A percentile compares a stretch with the other conserved stretches of the same genome.
Conservation (phyloP, 2,797 vertebrate species). For the Fundulus diaphanus region DNA sequence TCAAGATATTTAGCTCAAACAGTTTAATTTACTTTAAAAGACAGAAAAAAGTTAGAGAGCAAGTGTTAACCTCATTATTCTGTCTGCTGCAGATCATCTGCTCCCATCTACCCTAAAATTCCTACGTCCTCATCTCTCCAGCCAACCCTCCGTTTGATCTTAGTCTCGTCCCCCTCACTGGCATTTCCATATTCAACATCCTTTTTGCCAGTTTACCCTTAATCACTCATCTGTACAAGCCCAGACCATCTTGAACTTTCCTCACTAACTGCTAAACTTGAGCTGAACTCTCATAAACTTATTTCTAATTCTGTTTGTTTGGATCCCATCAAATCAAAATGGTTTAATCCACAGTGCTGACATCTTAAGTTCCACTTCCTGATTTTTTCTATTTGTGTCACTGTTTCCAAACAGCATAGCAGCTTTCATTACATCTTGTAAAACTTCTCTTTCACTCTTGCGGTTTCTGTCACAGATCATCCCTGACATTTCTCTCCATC, state of each 20-base stretch:
- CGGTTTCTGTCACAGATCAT: background rate
- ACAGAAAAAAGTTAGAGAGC: background rate
- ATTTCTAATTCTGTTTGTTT: background rate
- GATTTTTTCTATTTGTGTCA: no score
- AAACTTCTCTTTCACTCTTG: background rate
- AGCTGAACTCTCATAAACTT: background rate
- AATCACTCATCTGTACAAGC: background rate
- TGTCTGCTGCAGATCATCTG: background rate
- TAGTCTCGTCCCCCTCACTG: background rate
- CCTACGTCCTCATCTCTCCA: background rate
- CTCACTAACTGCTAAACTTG: background rate
- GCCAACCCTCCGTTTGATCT: background rate
- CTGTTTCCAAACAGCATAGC: no score
- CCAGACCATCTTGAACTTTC: background rate
- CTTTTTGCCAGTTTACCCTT: background rate
- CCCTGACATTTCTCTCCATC: background rate
- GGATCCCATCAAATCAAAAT: background rate
- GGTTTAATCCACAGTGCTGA: background rate
- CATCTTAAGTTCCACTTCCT: no score
- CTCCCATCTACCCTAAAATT: background rate
- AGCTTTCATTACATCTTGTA: background rate
- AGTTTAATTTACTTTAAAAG: background rate
- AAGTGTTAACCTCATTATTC: background rate
- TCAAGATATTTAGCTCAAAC: background rate
- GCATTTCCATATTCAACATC: background rate